A percentile compares a stretch with the other conserved stretches of the same genome.
Conservation (phyloP, 2,797 vertebrate genomes). For the Poecilia gillii region DNA sequence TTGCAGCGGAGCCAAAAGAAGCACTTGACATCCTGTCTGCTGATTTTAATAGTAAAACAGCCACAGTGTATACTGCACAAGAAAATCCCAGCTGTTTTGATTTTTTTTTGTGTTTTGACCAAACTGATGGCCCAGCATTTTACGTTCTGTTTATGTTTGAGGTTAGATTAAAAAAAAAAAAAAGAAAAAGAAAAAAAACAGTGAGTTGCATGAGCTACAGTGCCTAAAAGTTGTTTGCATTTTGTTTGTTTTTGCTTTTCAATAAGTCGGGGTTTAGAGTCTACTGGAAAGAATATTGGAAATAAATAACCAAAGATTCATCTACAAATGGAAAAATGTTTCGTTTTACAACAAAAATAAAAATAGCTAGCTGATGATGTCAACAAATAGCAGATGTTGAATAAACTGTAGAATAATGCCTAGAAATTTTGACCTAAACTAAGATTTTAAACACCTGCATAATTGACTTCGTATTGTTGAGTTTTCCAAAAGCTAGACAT, state of each 20-base stretch:
- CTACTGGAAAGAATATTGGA: not conserved
- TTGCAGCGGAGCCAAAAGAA: slow-evolving; percentile 23
- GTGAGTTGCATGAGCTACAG: not conserved
- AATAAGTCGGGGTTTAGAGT: not conserved
- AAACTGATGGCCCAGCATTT: not conserved
- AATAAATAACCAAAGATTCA: not conserved
- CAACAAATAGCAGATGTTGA: not conserved
- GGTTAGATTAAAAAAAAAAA: not conserved
- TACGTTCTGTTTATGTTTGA: not conserved
- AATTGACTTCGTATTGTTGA: not conserved
- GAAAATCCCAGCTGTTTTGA: not conserved
- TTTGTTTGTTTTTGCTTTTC: not conserved
- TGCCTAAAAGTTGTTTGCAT: not conserved
- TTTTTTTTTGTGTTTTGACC: not conserved
- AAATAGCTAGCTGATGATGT: not conserved
- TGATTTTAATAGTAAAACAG: slow-evolving; percentile 5
- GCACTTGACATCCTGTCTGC: slow-evolving; percentile 29
- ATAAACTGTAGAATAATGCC: not conserved
- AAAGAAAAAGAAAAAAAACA: not conserved
- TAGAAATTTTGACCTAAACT: not conserved
- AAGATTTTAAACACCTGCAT: not conserved
- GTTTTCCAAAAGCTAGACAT: not conserved
- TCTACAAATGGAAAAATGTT: not conserved
- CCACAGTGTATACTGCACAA: not conserved
- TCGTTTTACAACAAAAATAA: not conserved